Conservation (phyloP, 1,140 invertebrate species). For the Agraylea sexmaculata region DNA sequence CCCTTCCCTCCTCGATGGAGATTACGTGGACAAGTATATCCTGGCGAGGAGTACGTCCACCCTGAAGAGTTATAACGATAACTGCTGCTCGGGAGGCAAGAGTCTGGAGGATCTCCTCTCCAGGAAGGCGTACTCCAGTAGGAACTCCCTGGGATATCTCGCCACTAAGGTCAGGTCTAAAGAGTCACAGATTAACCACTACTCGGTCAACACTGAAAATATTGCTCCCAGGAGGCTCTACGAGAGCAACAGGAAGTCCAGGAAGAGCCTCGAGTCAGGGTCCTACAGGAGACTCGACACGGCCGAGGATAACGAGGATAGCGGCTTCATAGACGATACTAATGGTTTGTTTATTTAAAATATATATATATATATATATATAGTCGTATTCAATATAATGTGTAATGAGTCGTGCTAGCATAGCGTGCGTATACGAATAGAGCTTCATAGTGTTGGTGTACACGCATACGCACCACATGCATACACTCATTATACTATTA, state of each 20-base stretch:
- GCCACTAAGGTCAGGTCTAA: constrained; percentile 9
- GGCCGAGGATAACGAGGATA: too few relatives aligned
- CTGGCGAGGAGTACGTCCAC: constrained; percentile 13
- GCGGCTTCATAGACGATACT: too few relatives aligned
- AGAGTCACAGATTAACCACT: constrained; percentile 7
- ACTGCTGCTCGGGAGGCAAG: constrained; percentile 15
- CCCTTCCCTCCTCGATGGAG: constrained; percentile 14
- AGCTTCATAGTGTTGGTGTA: too few relatives aligned
- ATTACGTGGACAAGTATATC: constrained; percentile 15
- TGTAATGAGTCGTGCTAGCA: too few relatives aligned
- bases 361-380: too few relatives aligned
- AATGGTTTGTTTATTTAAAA: too few relatives aligned
- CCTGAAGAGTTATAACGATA: constrained; percentile 18
- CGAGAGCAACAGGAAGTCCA: constrained; percentile 3
- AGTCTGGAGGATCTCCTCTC: constrained; percentile 17
- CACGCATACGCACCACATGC: too few relatives aligned
- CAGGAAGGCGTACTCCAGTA: constrained; percentile 2
- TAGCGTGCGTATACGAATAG: too few relatives aligned
- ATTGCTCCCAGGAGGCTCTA: constrained; percentile 5
- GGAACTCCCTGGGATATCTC: constrained; percentile 5
- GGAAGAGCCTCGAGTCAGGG: too few relatives aligned
- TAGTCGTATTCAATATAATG: too few relatives aligned
- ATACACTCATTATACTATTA: too few relatives aligned
- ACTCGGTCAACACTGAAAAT: constrained; percentile 8
- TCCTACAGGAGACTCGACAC: too few relatives aligned